phyloP scores from a whole-genome alignment of 2,888 invertebrate species.

The Pristionchus arcanus region DNA sequence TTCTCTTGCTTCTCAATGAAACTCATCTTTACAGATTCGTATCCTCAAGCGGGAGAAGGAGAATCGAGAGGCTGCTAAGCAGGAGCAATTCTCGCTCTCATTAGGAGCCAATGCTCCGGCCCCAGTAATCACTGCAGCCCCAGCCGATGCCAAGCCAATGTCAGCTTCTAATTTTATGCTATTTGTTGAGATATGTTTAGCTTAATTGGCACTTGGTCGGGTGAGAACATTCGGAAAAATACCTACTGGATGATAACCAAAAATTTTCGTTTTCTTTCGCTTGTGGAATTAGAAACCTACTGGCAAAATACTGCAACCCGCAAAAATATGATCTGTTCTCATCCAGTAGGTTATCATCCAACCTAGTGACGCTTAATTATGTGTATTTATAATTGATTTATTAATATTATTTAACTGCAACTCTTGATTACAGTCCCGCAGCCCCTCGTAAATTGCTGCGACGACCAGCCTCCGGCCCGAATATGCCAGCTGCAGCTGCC shows the following conservation, averaged over 20 bases:
- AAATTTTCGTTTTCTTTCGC: too few species aligned
- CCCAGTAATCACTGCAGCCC: background rate
- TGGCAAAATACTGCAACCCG: too few species aligned
- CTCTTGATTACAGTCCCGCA: background rate
- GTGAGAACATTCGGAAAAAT: too few species aligned
- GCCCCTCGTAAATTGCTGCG: constrained; percentile 43
- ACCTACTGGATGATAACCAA: too few species aligned
- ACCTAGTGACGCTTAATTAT: background rate
- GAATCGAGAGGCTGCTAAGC: constrained; percentile 45
- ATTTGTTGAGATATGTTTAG: background rate
- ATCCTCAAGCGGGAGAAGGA: constrained; percentile 52
- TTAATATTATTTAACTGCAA: background rate
- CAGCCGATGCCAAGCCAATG: constrained; percentile 51
- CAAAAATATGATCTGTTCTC: too few species aligned
- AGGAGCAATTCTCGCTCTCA: background rate
- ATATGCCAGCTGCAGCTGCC: constrained; percentile 24
- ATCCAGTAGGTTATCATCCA: too few species aligned
- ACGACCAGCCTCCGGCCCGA: constrained; percentile 38
- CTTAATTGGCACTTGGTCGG: too few species aligned
- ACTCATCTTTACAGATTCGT: background rate
- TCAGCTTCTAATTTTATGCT: background rate
- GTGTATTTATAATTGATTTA: background rate
- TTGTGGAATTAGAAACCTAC: too few species aligned
- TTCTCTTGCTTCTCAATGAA: too few species aligned
- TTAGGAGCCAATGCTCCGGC: background rate